A percentile compares a stretch with the other conserved stretches of the same genome.
Evolutionary conservation across 2,113 vertebrate genomes (phyloP).

Genomic region (Psilopsiagon aurifrons): DNA sequence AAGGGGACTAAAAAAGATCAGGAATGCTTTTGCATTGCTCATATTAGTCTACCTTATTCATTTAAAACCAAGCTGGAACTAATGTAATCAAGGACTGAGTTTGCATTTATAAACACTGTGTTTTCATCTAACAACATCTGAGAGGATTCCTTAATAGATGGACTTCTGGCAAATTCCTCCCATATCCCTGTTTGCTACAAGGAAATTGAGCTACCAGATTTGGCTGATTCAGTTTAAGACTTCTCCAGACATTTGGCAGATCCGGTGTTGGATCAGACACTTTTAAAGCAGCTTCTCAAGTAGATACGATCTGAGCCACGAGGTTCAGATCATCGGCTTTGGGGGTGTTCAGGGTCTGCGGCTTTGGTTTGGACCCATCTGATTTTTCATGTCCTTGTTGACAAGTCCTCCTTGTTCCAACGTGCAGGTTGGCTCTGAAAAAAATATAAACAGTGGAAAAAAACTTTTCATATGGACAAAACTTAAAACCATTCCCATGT

Average conservation of each 20-base stretch:
- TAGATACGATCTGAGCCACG: background rate
- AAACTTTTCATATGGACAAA: background rate
- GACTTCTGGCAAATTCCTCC: background rate
- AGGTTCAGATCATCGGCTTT: background rate
- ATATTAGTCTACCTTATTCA: background rate
- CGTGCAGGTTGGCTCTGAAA: background rate
- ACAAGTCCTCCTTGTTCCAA: background rate
- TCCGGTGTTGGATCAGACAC: background rate
- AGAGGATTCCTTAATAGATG: background rate
- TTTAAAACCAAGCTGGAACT: background rate
- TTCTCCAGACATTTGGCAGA: background rate
- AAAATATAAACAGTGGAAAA: background rate
- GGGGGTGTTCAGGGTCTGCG: background rate
- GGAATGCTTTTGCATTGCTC: background rate
- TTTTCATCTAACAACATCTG: background rate
- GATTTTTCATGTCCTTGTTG: background rate
- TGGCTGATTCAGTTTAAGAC: background rate
- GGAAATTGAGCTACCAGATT: background rate
- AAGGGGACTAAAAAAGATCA: background rate
- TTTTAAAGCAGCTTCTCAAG: background rate
- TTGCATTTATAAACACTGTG: background rate
- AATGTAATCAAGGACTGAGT: background rate
- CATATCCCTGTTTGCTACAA: background rate
- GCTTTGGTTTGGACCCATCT: conserved; percentile 7
- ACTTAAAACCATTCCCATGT: background rate